Evolutionary conservation across 2,888 invertebrate genomes (phyloP), one percentile per base, ranked within the genome.

Genomic region (Calliphora vomitoria): DNA sequence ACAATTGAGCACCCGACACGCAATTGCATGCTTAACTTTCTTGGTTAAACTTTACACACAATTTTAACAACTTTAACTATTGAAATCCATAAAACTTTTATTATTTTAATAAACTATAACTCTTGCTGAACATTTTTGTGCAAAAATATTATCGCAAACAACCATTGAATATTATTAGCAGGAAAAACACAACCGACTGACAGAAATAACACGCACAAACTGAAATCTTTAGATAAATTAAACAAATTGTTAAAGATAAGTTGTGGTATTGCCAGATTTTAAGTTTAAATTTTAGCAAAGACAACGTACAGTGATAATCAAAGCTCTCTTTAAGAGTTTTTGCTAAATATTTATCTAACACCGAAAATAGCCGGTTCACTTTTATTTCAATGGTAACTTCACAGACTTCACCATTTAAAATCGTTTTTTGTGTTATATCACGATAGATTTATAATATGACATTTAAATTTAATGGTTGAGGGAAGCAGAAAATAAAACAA

Each of bases 31-130:
- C 15, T 6, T n/a, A n/a, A n/a, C n/a, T n/a, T n/a, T n/a, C n/a
- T n/a, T n/a, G n/a, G n/a, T n/a, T n/a, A 60, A 25, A 31, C 60
- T 60, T 58, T 53, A 55, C 20, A 15, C 20, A 20, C 2, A 55
- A 20, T 55, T 60, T 60, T 31, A 31, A 31, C 35, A 13, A 3
- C 11, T 31, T 60, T 31, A 31, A 4, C 5, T 4, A 60, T 31
- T 60, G 15, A 35, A 31, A 15, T 60, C 31, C 35, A 60, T 60
- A 31, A 60, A 60, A 60, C 25, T 60, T 60, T 31, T 60, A 60
- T 60, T 60, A 35, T 15, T 35, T 60, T 60, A 11, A 60, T 4
- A 35, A 60, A 60, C 18, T 60, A 31, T 31, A 60, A 35, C 60
- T 6, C 35, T 31, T 15, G 13, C 1, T 31, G 8, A 31, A 60